Conservation (phyloP, 2,888 invertebrate genomes). For the Augiades crinisus region DNA sequence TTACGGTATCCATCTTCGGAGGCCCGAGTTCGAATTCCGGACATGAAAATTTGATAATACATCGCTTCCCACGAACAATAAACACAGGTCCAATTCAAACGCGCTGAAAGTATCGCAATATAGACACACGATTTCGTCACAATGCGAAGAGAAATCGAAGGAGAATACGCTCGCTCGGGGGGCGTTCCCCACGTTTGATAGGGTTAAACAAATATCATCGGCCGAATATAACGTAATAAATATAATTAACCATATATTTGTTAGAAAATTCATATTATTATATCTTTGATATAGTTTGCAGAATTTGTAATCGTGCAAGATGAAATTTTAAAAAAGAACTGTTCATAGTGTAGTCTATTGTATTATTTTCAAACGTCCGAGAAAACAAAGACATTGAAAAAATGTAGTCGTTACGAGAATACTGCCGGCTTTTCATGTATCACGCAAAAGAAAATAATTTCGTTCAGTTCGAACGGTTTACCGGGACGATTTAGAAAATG, state of each 20-base stretch:
- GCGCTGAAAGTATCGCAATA: not conserved
- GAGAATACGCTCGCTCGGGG: constrained; percentile 37
- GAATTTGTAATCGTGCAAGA: too few relatives aligned
- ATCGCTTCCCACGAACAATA: too few relatives aligned
- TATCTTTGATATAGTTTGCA: too few relatives aligned
- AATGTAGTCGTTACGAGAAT: constrained; percentile 25
- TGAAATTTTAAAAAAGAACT: too few relatives aligned
- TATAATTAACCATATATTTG: constrained; percentile 80
- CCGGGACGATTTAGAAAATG: constrained; percentile 50
- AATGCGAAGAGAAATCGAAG: constrained; percentile 25
- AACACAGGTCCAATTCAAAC: not conserved
- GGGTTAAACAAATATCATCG: constrained; percentile 69
- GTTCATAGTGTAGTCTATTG: too few relatives aligned
- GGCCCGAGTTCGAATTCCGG: too few relatives aligned
- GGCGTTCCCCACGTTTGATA: constrained; percentile 56
- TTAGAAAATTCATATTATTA: too few relatives aligned
- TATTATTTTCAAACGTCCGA: too few relatives aligned
- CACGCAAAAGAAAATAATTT: constrained; percentile 40
- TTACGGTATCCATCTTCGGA: too few relatives aligned
- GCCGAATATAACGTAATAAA: constrained; percentile 76
- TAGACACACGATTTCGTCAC: constrained; percentile 14
- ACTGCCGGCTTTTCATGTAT: too few relatives aligned
- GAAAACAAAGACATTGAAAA: too few relatives aligned
- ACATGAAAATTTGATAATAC: too few relatives aligned
- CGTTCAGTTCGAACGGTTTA: constrained; percentile 54